Conservation (phyloP, 1,140 invertebrate species). For the Anastatus disparis region DNA sequence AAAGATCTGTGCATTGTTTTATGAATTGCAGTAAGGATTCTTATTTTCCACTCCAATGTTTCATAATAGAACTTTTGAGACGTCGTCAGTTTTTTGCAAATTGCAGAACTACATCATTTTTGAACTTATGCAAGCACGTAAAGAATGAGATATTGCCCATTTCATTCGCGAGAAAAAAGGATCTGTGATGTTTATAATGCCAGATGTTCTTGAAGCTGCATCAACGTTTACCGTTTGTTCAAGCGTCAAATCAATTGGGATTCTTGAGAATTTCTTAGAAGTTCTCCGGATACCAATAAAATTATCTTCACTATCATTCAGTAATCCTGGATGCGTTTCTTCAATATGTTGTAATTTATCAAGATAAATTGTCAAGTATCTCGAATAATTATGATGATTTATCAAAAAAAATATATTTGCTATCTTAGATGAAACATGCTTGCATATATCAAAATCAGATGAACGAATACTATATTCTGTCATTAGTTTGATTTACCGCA, state of each 20-base stretch:
- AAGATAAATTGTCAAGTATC: too few relatives aligned
- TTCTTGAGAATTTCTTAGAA: conserved; percentile 40
- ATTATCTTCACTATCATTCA: too few relatives aligned
- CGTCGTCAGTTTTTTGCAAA: conserved; percentile 30
- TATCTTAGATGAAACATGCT: not conserved
- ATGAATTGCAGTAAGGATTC: conserved; percentile 30
- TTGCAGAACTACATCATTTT: conserved; percentile 26
- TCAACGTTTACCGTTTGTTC: too few relatives aligned
- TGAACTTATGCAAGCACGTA: conserved; percentile 45
- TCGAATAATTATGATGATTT: too few relatives aligned
- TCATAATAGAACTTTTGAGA: conserved; percentile 15
- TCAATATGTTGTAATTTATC: too few relatives aligned
- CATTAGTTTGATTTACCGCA: conserved; percentile 43
- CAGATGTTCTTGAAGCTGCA: too few relatives aligned
- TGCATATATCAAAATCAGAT: not conserved
- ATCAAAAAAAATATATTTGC: too few relatives aligned
- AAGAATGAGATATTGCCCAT: conserved; percentile 46
- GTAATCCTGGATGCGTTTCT: too few relatives aligned
- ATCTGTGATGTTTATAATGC: conserved; percentile 46
- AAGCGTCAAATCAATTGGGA: too few relatives aligned
- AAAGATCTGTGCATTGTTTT: conserved; percentile 28
- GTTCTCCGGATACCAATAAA: conserved; percentile 38
- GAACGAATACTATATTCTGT: not conserved
- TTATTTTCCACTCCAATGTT: conserved; percentile 23
- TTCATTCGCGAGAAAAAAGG: conserved; percentile 46